These are phyloP conservation scores for Laspeyria flexula DNA, from an alignment of 2,888 invertebrate species.

Conservation along the genomic window DNA sequence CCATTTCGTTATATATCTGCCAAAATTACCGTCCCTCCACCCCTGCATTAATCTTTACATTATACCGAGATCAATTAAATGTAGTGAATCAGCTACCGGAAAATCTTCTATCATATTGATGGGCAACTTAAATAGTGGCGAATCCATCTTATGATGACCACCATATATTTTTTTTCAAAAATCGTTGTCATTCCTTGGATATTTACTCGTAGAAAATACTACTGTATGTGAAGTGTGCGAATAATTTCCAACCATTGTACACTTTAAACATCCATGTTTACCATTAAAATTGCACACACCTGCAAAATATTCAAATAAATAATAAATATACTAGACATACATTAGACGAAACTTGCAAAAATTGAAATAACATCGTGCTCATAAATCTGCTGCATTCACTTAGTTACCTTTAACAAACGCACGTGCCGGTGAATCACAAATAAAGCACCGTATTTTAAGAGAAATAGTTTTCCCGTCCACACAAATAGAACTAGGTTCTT, in stretches of 20 bases:
- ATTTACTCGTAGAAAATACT: conserved; percentile 4
- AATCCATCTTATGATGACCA: conserved; percentile 33
- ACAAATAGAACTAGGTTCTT: not conserved
- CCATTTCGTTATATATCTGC: conserved; percentile 1
- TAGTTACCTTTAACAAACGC: conserved; percentile 1
- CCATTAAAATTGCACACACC: conserved; percentile 2
- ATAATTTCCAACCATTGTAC: conserved; percentile 28
- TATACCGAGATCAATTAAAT: conserved; percentile 39
- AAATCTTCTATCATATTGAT: conserved; percentile 44
- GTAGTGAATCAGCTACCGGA: conserved; percentile 37
- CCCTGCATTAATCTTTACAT: conserved; percentile 28
- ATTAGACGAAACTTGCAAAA: not conserved
- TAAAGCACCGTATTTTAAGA: not conserved
- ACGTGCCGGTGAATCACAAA: conserved; percentile 2
- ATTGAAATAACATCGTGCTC: conserved; percentile 1
- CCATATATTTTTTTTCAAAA: conserved; percentile 38
- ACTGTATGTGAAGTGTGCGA: conserved; percentile 28
- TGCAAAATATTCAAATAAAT: not conserved
- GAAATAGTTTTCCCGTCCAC: not conserved
- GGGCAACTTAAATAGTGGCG: conserved; percentile 26
- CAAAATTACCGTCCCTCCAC: conserved; percentile 6
- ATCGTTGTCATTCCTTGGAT: conserved; percentile 26
- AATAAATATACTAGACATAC: not conserved
- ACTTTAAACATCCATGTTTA: conserved; percentile 29
- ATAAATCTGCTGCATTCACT: not conserved